These are phyloP conservation scores for Dreissena polymorpha DNA, from an alignment of 1,140 invertebrate species.

Conservation along the genomic window DNA sequence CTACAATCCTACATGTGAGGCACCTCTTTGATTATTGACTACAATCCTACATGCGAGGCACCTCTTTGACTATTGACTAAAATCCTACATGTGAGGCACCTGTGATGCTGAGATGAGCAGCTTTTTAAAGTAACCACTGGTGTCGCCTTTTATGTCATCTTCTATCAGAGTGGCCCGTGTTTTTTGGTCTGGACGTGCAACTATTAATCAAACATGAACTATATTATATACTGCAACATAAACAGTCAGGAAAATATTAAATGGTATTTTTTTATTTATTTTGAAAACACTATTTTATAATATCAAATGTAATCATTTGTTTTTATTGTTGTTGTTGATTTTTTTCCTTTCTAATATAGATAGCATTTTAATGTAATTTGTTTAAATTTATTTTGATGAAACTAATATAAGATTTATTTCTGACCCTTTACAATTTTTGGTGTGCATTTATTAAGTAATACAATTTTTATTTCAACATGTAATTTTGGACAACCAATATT, in stretches of 20 bases:
- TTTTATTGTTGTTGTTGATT: not conserved
- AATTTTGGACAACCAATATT: too few relatives aligned
- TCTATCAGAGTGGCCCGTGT: slow-evolving; percentile 66
- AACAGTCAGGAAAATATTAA: not conserved
- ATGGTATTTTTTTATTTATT: not conserved
- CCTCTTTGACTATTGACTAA: too few relatives aligned
- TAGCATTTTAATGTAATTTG: too few relatives aligned
- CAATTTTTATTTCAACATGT: too few relatives aligned
- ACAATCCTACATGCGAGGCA: slow-evolving; percentile 22
- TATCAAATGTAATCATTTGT: not conserved
- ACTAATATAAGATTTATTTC: too few relatives aligned
- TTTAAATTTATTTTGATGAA: too few relatives aligned
- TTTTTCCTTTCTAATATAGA: too few relatives aligned
- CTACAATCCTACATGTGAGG: not conserved
- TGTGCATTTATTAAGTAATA: too few relatives aligned
- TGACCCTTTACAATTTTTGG: too few relatives aligned
- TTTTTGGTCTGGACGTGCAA: slow-evolving; percentile 66
- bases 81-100: slow-evolving; percentile 51
- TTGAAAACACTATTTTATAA: not conserved
- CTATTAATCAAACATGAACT: slow-evolving; percentile 40
- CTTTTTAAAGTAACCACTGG: slow-evolving; percentile 77
- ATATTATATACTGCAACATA: not conserved
- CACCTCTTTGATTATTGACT: slow-evolving; percentile 59
- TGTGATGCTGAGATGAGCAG: slow-evolving; percentile 75
- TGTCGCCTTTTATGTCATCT: slow-evolving; percentile 76